These are phyloP conservation scores for Trididemnum nubilum DNA, from an alignment of 23 tunicate genomes.

Conservation along the genomic window DNA sequence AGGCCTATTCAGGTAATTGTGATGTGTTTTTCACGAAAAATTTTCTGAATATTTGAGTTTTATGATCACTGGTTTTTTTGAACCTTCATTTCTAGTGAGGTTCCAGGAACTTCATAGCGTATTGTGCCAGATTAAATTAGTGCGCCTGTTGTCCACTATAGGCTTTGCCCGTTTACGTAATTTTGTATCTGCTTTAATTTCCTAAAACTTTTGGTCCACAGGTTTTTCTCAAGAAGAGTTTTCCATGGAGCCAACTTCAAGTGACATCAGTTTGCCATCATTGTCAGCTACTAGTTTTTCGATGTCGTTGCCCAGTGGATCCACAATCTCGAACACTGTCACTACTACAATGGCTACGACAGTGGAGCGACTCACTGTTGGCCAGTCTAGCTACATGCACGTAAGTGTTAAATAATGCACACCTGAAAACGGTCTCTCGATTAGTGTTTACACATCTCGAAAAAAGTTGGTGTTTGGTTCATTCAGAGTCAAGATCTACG, in stretches of 20 bases:
- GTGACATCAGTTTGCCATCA: not conserved
- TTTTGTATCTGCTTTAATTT: no score
- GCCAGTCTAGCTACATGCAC: not conserved
- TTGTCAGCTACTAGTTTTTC: not conserved
- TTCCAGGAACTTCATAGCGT: no score
- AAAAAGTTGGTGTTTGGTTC: no score
- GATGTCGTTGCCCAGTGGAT: not conserved
- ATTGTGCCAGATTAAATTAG: no score
- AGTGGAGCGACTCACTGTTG: not conserved
- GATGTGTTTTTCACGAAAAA: not conserved
- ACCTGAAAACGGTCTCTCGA: not conserved
- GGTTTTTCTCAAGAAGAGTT: conserved; percentile 14
- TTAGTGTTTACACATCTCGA: no score
- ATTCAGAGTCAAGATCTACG: no score
- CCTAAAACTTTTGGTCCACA: no score
- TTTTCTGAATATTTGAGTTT: not conserved
- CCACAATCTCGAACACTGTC: not conserved
- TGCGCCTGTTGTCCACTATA: no score
- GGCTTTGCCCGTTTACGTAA: no score
- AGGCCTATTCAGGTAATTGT: not conserved
- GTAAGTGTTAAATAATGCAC: not conserved
- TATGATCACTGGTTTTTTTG: no score
- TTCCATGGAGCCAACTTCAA: not conserved
- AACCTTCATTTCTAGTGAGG: no score
- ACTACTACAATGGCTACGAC: not conserved